phyloP scores from a whole-genome alignment of 1,140 invertebrate species.

The Conus betulinus region DNA sequence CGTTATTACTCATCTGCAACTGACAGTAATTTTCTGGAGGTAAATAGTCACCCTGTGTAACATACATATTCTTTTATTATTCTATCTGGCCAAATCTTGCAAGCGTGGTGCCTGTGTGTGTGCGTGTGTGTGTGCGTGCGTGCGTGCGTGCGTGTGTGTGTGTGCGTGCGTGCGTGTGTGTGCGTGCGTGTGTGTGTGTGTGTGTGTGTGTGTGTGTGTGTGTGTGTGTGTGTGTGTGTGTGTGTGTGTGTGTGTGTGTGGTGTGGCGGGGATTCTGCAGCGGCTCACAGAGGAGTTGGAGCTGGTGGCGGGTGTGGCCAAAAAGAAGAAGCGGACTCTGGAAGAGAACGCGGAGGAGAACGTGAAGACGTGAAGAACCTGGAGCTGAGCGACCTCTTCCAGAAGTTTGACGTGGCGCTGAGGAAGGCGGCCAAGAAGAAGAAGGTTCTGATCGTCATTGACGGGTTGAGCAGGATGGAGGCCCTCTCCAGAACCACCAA shows the following conservation, averaged over 20 bases:
- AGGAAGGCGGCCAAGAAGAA: constrained; percentile 11
- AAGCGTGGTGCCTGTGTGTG: too few relatives aligned
- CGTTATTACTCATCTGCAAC: too few relatives aligned
- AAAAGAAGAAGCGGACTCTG: constrained; percentile 17
- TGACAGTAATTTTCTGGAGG: too few relatives aligned
- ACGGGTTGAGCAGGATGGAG: background rate
- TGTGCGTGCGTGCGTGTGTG: too few relatives aligned
- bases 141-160: too few relatives aligned
- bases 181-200: too few relatives aligned
- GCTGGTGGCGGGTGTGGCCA: background rate
- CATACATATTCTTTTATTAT: too few relatives aligned
- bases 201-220: too few relatives aligned
- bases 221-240: too few relatives aligned
- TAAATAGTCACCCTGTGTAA: too few relatives aligned
- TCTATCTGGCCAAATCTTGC: too few relatives aligned
- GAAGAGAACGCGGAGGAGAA: background rate
- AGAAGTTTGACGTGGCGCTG: constrained; percentile 10
- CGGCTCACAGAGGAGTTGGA: constrained; percentile 20
- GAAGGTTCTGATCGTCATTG: constrained; percentile 19
- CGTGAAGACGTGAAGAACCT: background rate
- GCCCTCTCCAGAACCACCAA: background rate
- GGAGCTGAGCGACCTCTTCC: constrained; percentile 7
- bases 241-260: background rate
- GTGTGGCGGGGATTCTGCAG: constrained; percentile 8
- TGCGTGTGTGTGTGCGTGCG: too few relatives aligned